Base-by-base conservation (phyloP, 1,140 invertebrate species). In the Bombus balteatus region DNA sequence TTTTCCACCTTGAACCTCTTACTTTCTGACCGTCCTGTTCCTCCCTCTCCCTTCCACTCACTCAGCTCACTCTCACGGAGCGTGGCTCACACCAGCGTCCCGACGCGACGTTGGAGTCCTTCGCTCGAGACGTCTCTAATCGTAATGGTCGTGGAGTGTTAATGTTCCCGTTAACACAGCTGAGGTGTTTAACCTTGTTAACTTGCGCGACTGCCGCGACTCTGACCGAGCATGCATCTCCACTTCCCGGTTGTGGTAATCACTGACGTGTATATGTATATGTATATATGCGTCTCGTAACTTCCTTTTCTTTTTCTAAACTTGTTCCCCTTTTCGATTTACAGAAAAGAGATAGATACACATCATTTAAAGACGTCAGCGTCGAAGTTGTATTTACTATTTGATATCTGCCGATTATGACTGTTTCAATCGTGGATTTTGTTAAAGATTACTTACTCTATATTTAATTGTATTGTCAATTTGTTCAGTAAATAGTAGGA, bases 141-240 rank as follows among this genome's bases (percentile, higher is more conserved):
- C 95, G 93, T 94, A 94, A 95, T 95, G 93, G 95, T 94, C 94
- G 93, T 92, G 86, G 90, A 95, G 95, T 94, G 94, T 95, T 95
- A 95, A 95, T 94, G 93, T 94, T 94, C 93, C 94, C 94, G 95
- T 95, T 95, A 95, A 95, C 94, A 94, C 91, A 91, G 89, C 92
- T 93, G 94, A 95, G 94, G 94, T 95, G 93, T 95, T 95, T 95
- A 95, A 95, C 94, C 95, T 95, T 95, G 95, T 95, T 95, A 95
- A 95, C 92, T 94, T 91, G 85, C 77, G 85, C 88, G 89, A 92
- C 90, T 90, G 87, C 91, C 41, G 85, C 88, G 79, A 66, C 79
- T 81, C 78, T 37, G 47, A 87, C 75, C 85, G 92, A 93, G 87
- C 85, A 86, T 85, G 90, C 82, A 90, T 88, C 88, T 88, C 82